Evolutionary conservation across 2,113 vertebrate species (phyloP).

Genomic region (Corythaixoides concolor): DNA sequence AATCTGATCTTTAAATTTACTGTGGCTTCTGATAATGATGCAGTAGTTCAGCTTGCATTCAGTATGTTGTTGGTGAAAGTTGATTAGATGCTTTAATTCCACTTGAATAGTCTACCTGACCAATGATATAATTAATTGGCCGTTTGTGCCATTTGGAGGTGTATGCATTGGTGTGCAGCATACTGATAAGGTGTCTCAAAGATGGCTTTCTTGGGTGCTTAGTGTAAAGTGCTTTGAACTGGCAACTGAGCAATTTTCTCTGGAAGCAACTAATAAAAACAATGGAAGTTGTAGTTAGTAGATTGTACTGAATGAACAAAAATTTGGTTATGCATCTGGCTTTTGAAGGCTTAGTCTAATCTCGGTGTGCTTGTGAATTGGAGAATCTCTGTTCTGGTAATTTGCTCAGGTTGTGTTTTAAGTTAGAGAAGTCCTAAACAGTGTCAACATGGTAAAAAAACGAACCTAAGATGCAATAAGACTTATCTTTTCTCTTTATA

Average conservation of each 20-base stretch:
- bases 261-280: slow-evolving; percentile 12
- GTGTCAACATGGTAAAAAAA: neutral
- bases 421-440: neutral
- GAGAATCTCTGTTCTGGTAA: neutral
- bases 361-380: neutral
- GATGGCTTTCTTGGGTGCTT: neutral
- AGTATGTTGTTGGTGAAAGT: neutral
- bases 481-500: neutral
- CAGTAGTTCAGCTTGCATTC: neutral
- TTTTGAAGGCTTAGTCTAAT: neutral
- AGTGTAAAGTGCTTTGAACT: neutral
- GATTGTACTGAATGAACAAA: neutral
- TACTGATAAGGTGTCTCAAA: neutral
- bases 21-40: slow-evolving; percentile 22
- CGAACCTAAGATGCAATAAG: neutral
- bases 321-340: neutral
- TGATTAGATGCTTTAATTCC: slow-evolving; percentile 38
- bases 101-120: slow-evolving; percentile 13
- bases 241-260: slow-evolving; percentile 1
- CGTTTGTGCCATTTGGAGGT: neutral
- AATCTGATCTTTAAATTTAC: slow-evolving; percentile 14
- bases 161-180: neutral
- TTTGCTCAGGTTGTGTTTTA: neutral
- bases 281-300: neutral
- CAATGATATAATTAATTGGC: slow-evolving; percentile 12